Base-by-base conservation (phyloP, 2,888 invertebrate species). In the Actias luna region DNA sequence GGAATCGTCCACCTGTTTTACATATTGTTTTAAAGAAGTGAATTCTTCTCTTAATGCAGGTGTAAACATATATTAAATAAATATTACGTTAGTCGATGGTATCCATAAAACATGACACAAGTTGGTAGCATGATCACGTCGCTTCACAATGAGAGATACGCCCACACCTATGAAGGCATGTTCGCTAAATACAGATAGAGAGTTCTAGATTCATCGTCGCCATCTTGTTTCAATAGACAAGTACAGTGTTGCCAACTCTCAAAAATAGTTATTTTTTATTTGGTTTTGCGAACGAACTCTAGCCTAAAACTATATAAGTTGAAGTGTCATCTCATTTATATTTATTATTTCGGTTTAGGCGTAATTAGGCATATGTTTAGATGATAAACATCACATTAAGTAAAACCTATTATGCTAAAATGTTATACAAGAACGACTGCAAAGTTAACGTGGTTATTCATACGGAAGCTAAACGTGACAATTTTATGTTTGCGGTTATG, bases 301-400 rank as follows among this genome's bases (percentile, higher is more conserved):
- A 39, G 1, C 7, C 46, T 25, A 22, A 50, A 50, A 50, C 25
- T 50, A 50, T 25, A 25, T 25, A 18, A 42, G 46, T 14, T 50
- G 63, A 65, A 39, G 58, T 63, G 65, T 68, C 76, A 75, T 69
- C 78, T 75, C 80, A 76, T 75, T 66, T 64, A 76, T 69, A 65
- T 65, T 68, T 79, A 80, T 78, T 81, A 71, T 73, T 76, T 83
- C 69, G 83, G 79, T 80, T 77, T 77, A 86, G 78, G 83, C 78
- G 79, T 77, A 80, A 79, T 62, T 82, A 80, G 76, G 65, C 69
- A n/a, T 72, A 73, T 75, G 73, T 66, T 10, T 50, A 50, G 18
- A 29, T n/a, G 1, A 14, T 55, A 68, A 71, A 81, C 84, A 88
- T 87, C 86, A 86, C 87, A 84, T 65, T 76, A 72, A 72, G 66